Conservation (phyloP, 2,888 invertebrate species). For the Parnassius apollo region DNA sequence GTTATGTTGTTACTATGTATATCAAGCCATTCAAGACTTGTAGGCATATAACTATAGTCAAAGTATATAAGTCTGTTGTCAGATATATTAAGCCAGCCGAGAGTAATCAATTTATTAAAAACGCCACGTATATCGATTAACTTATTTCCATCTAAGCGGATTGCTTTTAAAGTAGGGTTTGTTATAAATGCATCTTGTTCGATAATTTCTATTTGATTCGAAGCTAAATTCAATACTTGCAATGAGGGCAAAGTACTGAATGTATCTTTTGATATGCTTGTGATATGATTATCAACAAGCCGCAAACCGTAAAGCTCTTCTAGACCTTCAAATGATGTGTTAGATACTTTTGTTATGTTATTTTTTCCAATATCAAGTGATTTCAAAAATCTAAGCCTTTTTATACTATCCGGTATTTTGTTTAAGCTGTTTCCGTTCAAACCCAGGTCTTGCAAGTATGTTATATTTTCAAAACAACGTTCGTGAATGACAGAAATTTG, state of each 20-base stretch:
- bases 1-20: conserved; percentile 89
- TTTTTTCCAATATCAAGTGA: conserved; percentile 92
- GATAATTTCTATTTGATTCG: conserved; percentile 87
- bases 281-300: conserved; percentile 89
- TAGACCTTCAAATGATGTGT: conserved; percentile 87
- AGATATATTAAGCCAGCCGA: conserved; percentile 91
- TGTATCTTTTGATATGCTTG: conserved; percentile 86
- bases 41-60: conserved; percentile 89
- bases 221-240: conserved; percentile 89
- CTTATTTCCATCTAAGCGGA: conserved; percentile 89
- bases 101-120: conserved; percentile 86
- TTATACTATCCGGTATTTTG: conserved; percentile 84
- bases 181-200: conserved; percentile 89
- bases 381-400: conserved; percentile 84
- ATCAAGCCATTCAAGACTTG: conserved; percentile 89
- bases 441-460: conserved; percentile 88
- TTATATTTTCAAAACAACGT: conserved; percentile 87
- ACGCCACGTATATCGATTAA: conserved; percentile 88
- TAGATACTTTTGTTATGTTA: conserved; percentile 85
- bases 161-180: conserved; percentile 86
- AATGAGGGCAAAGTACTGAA: conserved; percentile 86
- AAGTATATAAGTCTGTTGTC: conserved; percentile 89
- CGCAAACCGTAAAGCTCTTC: conserved; percentile 88
- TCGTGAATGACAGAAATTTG: conserved; percentile 84
- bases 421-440: conserved; percentile 86